These are phyloP conservation scores for Asarcornis scutulata DNA, from an alignment of 2,113 vertebrate genomes.

Conservation along the genomic window DNA sequence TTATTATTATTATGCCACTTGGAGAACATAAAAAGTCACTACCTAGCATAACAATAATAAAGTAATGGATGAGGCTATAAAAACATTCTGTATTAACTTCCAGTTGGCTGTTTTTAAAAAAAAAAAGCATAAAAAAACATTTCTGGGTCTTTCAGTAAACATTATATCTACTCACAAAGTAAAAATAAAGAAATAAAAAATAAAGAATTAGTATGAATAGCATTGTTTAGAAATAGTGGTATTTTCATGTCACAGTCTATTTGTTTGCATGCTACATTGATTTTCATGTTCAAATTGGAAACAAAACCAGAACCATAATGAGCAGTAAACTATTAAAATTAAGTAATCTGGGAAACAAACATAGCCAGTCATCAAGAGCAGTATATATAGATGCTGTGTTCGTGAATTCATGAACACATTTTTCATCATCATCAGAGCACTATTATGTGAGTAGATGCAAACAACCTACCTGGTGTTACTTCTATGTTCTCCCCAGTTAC, in stretches of 20 bases:
- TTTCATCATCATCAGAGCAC: background rate
- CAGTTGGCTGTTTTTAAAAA: background rate
- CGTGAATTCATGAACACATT: background rate
- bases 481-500: background rate
- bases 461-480: background rate
- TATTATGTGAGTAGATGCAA: background rate
- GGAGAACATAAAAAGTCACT: conserved; percentile 20
- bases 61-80: conserved; percentile 23
- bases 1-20: too few species aligned
- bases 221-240: background rate
- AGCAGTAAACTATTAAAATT: background rate
- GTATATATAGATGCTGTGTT: background rate
- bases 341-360: background rate
- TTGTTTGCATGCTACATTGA: background rate
- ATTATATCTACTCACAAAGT: background rate
- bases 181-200: background rate
- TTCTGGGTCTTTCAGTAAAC: background rate
- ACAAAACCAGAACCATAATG: background rate
- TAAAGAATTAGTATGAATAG: background rate
- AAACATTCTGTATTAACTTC: conserved; percentile 26
- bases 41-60: conserved; percentile 2
- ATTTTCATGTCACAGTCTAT: background rate
- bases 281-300: background rate
- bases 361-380: background rate
- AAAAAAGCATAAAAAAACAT: background rate